Evolutionary conservation across 2,888 invertebrate species (phyloP), one percentile per base, ranked within the genome.

Genomic region (Oxyteleia sp.): DNA sequence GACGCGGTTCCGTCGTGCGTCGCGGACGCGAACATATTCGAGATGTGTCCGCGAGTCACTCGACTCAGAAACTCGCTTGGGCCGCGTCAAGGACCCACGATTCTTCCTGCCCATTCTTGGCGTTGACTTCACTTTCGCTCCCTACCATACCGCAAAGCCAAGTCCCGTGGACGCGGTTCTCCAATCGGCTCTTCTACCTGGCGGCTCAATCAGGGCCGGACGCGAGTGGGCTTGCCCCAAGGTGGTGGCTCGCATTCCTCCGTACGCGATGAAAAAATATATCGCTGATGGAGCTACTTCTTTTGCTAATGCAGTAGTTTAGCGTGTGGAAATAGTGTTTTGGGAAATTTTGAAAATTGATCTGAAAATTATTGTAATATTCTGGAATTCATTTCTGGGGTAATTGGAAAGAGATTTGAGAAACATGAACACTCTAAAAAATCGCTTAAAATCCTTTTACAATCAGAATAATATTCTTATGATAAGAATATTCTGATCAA

Each of bases 51-150:
- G 29, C 29, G 57, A 29, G 51, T n/a, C n/a, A 20, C 29, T 43
- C 26, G 18, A 15, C 53, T 10, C 59, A 49, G 71, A 32, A 51
- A 69, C 63, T 63, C 23, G 53, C 23, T 16, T 3, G 2, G 16
- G 53, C 13, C 38, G 74, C 41, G 74, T 81, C 85, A 83, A 85
- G 85, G 85, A 68, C 79, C 55, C 81, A 84, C 83, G 87, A 68
- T 79, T 88, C 89, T 89, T 91, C 91, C 90, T 92, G 92, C 86
- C 93, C 93, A 93, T 93, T 93, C 93, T 93, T 93, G 93, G 93
- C 88, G 90, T 87, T 90, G 87, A 87, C 88, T 89, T 92, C 91
- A 92, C 92, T 93, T 93, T 92, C 93, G 92, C 92, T 84, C 85
- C 85, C 85, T 79, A 82, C 85, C 72, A 83, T 32, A 8, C 4